Conservation (phyloP, 1,140 invertebrate genomes). For the Phocides pigmalion region DNA sequence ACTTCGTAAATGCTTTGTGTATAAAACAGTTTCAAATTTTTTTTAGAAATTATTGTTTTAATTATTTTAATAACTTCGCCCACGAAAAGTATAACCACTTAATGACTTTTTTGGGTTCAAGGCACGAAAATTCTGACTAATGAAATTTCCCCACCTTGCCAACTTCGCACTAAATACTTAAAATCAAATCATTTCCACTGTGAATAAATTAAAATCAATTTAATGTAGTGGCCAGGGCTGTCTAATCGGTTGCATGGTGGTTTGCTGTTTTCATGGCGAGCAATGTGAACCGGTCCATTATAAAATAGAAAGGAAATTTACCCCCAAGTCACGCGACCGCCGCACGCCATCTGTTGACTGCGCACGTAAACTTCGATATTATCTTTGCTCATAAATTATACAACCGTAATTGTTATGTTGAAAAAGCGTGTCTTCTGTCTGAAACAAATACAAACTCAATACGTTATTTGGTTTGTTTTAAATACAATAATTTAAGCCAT, state of each 20-base stretch:
- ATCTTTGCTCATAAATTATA: slow-evolving; percentile 17
- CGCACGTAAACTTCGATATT: slow-evolving; percentile 14
- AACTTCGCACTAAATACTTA: background rate
- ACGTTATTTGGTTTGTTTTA: too few species aligned
- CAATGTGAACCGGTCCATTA: background rate
- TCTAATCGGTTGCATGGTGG: background rate
- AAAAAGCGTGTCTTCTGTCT: slow-evolving; percentile 3
- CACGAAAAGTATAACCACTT: too few species aligned
- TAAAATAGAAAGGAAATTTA: slow-evolving; percentile 16
- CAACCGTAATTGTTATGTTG: slow-evolving; percentile 7
- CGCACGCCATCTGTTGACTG: slow-evolving; percentile 27
- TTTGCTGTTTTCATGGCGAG: slow-evolving; percentile 4
- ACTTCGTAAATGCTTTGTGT: too few species aligned
- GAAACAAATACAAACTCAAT: too few species aligned
- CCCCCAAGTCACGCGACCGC: background rate
- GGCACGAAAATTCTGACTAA: background rate
- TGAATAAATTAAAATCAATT: slow-evolving; percentile 14
- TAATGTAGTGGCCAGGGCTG: background rate
- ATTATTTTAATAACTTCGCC: too few species aligned
- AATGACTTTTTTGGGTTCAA: too few species aligned
- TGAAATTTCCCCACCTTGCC: background rate
- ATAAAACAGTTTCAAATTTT: too few species aligned
- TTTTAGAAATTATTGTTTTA: too few species aligned
- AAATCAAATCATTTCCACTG: slow-evolving; percentile 1
- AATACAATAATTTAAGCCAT: background rate